Base-by-base conservation (phyloP, 1,140 invertebrate genomes). In the Cataglyphis hispanica region DNA sequence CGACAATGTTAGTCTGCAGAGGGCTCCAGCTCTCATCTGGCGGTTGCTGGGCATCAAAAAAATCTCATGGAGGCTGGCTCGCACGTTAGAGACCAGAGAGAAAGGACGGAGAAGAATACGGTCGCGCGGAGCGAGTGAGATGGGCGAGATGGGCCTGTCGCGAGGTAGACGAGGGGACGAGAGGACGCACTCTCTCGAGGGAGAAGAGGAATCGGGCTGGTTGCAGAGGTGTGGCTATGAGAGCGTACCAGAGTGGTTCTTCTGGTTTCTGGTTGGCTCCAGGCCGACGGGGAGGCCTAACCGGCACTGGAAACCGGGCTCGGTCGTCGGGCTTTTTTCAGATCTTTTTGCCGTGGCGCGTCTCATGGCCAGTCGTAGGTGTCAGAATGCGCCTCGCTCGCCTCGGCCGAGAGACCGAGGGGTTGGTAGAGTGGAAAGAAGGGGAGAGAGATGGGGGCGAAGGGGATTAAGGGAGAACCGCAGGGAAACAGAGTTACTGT, bases 161-260 rank as follows among this genome's bases (percentile, higher is more conserved):
- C 43, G 80, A 74, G 74, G 34, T 72, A 87, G 76, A 25, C 63
- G 61, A 85, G 86, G 84, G 85, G 85, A 72, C 81, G 85, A 25
- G 80, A 56, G 85, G 53, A 86, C 75, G 85, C 60, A 86, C 75
- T 64, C 60, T 64, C 60, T 31, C 31, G 61, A 88, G 87, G 72
- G 86, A 92, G 87, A 90, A 72, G 87, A 88, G 67, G 89, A 88
- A 88, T 86, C 76, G 70, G 69, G 85, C 86, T 86, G 89, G 77
- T 87, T 89, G 90, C 91, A 94, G 94, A 94, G 94, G 94, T 94
- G 94, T 95, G 94, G 94, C 94, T 93, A 94, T 88, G 93, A 92
- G 91, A 93, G 90, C 88, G 91, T 89, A 91, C 89, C 81, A 93
- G 92, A 94, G 91, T 90, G 90, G 92, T 92, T 93, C 92, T 93